Conservation (phyloP, 2,113 vertebrate genomes). For the Zosterops pallidus region DNA sequence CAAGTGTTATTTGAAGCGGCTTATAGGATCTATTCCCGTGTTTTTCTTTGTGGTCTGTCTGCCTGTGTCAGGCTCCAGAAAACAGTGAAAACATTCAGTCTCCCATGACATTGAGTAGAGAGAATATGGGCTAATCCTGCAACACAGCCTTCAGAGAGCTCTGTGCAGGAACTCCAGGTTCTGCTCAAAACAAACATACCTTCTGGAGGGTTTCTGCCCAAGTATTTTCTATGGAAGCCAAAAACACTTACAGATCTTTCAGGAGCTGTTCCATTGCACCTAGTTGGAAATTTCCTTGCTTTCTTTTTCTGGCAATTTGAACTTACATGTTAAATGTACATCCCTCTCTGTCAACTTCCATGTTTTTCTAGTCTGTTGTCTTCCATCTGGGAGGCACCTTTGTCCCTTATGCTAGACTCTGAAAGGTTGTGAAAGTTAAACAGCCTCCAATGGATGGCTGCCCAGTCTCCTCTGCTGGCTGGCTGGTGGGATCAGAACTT, state of each 20-base stretch:
- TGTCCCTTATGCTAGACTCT: neutral
- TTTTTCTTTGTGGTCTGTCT: constrained; percentile 60
- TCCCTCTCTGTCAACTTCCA: constrained; percentile 13
- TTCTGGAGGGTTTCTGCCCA: constrained; percentile 40
- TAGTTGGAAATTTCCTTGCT: constrained; percentile 41
- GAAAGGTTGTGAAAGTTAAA: constrained; percentile 41
- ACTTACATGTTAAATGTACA: constrained; percentile 11
- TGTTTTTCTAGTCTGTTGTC: constrained; percentile 38
- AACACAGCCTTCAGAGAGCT: neutral
- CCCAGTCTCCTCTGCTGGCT: neutral
- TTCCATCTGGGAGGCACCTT: constrained; percentile 41
- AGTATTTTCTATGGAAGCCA: constrained; percentile 33
- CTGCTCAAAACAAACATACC: constrained; percentile 61
- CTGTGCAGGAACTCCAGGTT: neutral
- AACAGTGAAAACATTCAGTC: constrained; percentile 35
- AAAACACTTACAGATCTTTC: constrained; percentile 43
- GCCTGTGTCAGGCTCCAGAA: constrained; percentile 52
- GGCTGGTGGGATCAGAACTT: constrained; percentile 47
- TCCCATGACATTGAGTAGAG: constrained; percentile 13
- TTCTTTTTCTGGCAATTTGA: constrained; percentile 16
- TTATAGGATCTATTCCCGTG: neutral
- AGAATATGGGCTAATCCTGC: constrained; percentile 16
- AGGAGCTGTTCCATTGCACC: constrained; percentile 35
- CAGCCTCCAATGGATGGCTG: neutral
- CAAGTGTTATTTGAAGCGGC: constrained; percentile 46